Evolutionary conservation across 2,797 vertebrate genomes (phyloP).

Genomic region (Etheostoma perlongum): DNA sequence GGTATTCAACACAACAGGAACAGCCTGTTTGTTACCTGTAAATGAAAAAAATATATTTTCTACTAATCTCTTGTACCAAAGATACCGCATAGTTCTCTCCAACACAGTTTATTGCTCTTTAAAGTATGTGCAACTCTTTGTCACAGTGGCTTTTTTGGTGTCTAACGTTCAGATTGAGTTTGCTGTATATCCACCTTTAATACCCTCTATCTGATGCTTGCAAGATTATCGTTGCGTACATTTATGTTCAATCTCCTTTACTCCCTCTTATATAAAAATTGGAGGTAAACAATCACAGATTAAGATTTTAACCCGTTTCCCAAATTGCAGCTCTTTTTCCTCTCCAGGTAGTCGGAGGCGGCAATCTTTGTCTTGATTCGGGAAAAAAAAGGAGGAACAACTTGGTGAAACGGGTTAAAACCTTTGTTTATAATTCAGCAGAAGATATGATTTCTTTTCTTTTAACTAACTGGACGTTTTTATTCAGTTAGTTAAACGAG

Average conservation of each 20-base stretch:
- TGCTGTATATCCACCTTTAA: constrained; percentile 25
- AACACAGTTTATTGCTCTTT: constrained; percentile 22
- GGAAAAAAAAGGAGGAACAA: too few species aligned
- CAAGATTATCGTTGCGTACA: constrained; percentile 2
- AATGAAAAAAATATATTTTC: constrained; percentile 17
- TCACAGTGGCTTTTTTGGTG: constrained; percentile 4
- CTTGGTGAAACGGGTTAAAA: too few species aligned
- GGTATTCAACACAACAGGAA: constrained; percentile 3
- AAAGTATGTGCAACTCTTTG: constrained; percentile 22
- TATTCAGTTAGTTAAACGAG: too few species aligned
- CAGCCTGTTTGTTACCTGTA: not conserved
- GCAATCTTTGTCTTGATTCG: too few species aligned
- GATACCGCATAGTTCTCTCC: constrained; percentile 15
- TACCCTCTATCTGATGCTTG: constrained; percentile 12
- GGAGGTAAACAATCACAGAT: not conserved
- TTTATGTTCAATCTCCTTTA: constrained; percentile 13
- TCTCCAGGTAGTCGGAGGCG: too few species aligned
- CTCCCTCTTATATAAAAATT: constrained; percentile 8
- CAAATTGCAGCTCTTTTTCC: too few species aligned
- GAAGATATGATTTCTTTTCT: too few species aligned
- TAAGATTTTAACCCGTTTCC: too few species aligned
- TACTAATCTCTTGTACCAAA: constrained; percentile 14
- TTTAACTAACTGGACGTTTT: too few species aligned
- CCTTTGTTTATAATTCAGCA: too few species aligned
- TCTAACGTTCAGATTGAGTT: constrained; percentile 31